Percentiles rank a stretch among this genome's conserved stretches.
These are phyloP conservation scores for Pristionchus arcanus DNA, from an alignment of 2,888 invertebrate genomes.

Conservation along the genomic window DNA sequence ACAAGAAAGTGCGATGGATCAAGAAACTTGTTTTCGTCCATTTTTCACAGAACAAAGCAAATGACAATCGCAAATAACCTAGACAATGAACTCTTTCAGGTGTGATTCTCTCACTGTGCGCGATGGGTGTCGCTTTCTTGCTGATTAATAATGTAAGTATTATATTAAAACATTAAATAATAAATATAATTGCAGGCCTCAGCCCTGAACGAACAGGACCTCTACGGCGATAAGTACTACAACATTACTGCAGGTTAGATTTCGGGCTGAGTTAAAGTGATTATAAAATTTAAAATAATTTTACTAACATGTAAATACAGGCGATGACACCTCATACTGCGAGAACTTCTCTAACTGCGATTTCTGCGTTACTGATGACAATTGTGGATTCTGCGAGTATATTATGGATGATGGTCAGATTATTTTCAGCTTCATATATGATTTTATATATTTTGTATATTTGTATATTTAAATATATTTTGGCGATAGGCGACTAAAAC, in stretches of 20 bases:
- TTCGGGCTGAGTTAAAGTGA: not conserved
- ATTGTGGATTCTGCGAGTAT: slow-evolving; percentile 80
- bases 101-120: slow-evolving; percentile 65
- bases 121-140: slow-evolving; percentile 73
- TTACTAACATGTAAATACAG: not conserved
- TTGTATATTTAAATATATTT: too few species aligned
- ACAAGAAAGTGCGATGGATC: too few species aligned
- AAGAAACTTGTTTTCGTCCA: too few species aligned
- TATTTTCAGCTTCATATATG: not conserved
- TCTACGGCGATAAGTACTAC: slow-evolving; percentile 15
- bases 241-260: slow-evolving; percentile 13
- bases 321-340: slow-evolving; percentile 14
- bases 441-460: too few species aligned
- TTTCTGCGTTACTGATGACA: slow-evolving; percentile 80
- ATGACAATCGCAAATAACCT: too few species aligned
- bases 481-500: too few species aligned
- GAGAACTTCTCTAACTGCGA: slow-evolving; percentile 79
- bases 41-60: too few species aligned
- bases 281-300: not conserved
- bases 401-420: not conserved
- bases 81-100: not conserved
- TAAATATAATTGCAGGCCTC: slow-evolving; percentile 41
- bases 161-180: not conserved
- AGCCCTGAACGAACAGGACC: not conserved
- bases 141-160: slow-evolving; percentile 64